Conservation (phyloP, 2,113 vertebrate genomes). For the Cyphomyrus discorhynchus region DNA sequence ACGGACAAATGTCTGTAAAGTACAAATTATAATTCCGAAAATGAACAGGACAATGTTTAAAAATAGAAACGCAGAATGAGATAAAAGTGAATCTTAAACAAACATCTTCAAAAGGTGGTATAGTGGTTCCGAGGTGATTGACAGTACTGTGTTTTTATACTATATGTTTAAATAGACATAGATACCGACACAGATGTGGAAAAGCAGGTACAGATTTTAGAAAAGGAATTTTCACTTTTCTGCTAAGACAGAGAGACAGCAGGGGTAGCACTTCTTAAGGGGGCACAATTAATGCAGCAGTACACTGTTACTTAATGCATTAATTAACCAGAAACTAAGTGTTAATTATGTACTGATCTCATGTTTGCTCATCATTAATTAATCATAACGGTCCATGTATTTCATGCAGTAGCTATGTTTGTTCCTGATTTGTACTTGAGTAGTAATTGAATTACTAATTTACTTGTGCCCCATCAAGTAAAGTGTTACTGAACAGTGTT, state of each 20-base stretch:
- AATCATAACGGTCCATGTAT: not conserved
- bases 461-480: not conserved
- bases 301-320: not conserved
- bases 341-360: not conserved
- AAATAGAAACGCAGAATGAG: not conserved
- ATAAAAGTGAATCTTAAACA: not conserved
- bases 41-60: not conserved
- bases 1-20: not conserved
- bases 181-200: not conserved
- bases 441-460: not conserved
- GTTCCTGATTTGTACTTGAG: not conserved
- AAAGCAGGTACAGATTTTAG: not conserved
- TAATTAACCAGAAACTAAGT: not conserved
- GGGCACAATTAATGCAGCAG: not conserved
- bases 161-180: not conserved
- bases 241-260: not conserved
- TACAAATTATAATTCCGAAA: not conserved
- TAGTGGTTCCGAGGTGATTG: not conserved
- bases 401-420: not conserved
- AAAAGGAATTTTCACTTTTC: not conserved
- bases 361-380: not conserved
- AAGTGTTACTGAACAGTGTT: not conserved
- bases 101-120: not conserved
- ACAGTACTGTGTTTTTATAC: not conserved
- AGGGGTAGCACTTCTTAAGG: not conserved